Base-by-base conservation (phyloP, 1,140 invertebrate genomes). In the Heliconius hermathena region DNA sequence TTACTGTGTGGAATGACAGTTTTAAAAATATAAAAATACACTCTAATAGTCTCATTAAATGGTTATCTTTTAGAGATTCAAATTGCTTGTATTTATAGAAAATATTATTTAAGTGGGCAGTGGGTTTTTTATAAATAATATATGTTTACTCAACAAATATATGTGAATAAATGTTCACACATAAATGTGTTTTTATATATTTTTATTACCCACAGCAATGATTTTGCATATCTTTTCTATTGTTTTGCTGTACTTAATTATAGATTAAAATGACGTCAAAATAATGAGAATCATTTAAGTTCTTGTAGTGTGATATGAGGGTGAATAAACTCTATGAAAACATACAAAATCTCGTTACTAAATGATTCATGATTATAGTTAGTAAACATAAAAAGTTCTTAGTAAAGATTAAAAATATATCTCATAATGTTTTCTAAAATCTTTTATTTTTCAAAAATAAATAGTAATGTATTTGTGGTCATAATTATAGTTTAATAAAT, bases 391-490 rank as follows among this genome's bases (percentile, higher is more conserved):
- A 20, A 52, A 52, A 52, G 18, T 52, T 52, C 2, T 52, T 52
- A 52, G 22, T 66, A 16, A 66, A 29, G 54, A 16, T 4, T 29
- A 66, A 66, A 5, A 22, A 66, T 66, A 26, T 66, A 16, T 66
- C 13, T 16, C 3, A 0, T 6, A 66, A 3, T 66, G 26, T 66
- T 18, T 66, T 66, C 3, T 29, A 29, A 11, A 66, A 29, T 1
- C 1, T 26, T 66, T 13, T 8, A 4, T 26, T 66, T 11, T 29
- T 13, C 11, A 1, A 26, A 66, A 66, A 66, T 22, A 26, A 66
- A 22, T 46, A 54, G 36, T 22, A 20, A 22, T 74, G 22, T 76
- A 66, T 75, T 76, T 76, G 66, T 79, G 71, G 49, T 1, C 57
- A 46, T 26, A 54, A 73, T 26, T 75, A 8, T 38, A 41, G 22